phyloP scores from a whole-genome alignment of 2,113 vertebrate species.

The Oncorhynchus gorbuscha region DNA sequence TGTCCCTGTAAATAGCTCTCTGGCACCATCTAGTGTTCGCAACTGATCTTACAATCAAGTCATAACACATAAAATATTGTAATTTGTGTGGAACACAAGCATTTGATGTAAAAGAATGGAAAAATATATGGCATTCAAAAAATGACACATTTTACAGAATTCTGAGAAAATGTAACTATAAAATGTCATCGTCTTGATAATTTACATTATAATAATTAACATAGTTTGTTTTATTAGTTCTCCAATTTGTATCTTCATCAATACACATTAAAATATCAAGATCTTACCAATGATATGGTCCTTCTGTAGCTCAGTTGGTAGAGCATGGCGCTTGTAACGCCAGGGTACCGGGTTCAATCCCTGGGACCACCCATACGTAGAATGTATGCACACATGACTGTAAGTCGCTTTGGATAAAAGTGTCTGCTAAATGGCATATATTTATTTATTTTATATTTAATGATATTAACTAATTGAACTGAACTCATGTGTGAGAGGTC shows the following conservation, averaged over 20 bases:
- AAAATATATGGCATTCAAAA: not conserved
- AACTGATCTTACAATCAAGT: not conserved
- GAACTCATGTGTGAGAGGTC: constrained; percentile 75
- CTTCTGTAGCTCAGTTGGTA: too few relatives aligned
- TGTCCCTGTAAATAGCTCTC: not conserved
- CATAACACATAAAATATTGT: not conserved
- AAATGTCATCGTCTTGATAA: not conserved
- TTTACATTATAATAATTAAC: not conserved
- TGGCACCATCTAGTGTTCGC: too few relatives aligned
- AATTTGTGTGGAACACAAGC: not conserved
- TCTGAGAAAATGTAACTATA: too few relatives aligned
- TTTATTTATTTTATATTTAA: too few relatives aligned
- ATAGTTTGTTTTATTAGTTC: too few relatives aligned
- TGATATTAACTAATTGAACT: not conserved
- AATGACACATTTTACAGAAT: not conserved
- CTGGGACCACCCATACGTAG: too few relatives aligned
- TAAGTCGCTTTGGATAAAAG: too few relatives aligned
- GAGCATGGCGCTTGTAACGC: too few relatives aligned
- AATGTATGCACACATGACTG: too few relatives aligned
- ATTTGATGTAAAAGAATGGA: not conserved
- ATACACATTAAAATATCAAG: not conserved
- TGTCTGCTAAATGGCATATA: too few relatives aligned
- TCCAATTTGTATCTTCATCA: too few relatives aligned
- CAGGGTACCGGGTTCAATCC: too few relatives aligned
- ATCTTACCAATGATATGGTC: not conserved